Conservation (phyloP, 92 coral and sea anemone genomes). For the Zoanthus solanderi region DNA sequence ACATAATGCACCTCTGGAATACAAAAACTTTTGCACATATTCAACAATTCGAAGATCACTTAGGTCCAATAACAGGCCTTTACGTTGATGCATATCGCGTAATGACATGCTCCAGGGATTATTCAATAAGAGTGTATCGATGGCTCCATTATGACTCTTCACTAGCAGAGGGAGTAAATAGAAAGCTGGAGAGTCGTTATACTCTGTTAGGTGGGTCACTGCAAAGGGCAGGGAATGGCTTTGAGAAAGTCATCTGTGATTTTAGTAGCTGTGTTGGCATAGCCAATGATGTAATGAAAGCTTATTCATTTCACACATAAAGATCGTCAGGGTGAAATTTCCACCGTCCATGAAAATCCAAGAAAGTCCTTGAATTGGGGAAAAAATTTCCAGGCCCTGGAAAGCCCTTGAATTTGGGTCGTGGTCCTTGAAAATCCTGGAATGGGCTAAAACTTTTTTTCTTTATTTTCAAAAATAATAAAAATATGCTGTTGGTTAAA, state of each 20-base stretch:
- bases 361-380: too few relatives aligned
- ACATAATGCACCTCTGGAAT: slow-evolving; percentile 66
- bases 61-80: slow-evolving; percentile 72
- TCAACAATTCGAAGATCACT: slow-evolving; percentile 66
- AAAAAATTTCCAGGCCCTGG: too few relatives aligned
- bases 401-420: too few relatives aligned
- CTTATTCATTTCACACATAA: slow-evolving; percentile 85
- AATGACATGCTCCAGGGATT: slow-evolving; percentile 87
- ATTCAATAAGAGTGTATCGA: slow-evolving; percentile 78
- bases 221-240: slow-evolving; percentile 92
- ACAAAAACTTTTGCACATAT: slow-evolving; percentile 47
- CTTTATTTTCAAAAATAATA: too few relatives aligned
- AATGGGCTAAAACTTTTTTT: too few relatives aligned
- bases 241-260: slow-evolving; percentile 87
- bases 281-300: slow-evolving; percentile 90
- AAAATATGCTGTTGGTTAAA: too few relatives aligned
- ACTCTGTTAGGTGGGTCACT: slow-evolving; percentile 87
- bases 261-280: slow-evolving; percentile 84
- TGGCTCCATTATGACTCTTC: slow-evolving; percentile 58
- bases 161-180: not conserved
- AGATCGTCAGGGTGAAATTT: too few relatives aligned
- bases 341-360: too few relatives aligned
- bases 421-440: too few relatives aligned
- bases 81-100: slow-evolving; percentile 84
- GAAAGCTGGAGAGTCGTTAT: slow-evolving; percentile 74